phyloP scores from a whole-genome alignment of 2,113 vertebrate species.

The Suncus etruscus region DNA sequence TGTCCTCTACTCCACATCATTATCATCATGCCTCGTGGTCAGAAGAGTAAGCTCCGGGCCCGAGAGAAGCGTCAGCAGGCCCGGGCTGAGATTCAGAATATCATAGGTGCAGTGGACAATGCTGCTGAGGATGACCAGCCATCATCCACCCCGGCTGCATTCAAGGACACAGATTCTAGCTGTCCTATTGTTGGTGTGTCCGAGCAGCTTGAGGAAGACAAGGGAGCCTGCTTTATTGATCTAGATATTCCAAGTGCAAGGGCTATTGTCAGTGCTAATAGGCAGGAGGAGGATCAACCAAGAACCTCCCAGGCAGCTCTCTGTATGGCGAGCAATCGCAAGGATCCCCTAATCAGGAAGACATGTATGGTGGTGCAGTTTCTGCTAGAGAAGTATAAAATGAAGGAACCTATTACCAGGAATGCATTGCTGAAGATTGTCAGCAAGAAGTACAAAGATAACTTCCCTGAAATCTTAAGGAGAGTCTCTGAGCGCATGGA shows the following conservation, averaged over 20 bases:
- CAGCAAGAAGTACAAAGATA: background rate
- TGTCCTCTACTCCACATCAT: background rate
- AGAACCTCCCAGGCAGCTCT: fast-evolving
- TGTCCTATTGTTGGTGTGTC: background rate
- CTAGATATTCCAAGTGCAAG: background rate
- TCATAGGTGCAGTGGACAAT: background rate
- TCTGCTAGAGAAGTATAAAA: background rate
- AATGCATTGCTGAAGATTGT: background rate
- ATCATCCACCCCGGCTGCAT: background rate
- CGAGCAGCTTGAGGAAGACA: too few species aligned
- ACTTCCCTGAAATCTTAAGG: background rate
- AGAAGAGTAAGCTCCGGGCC: background rate
- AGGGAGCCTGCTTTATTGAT: too few species aligned
- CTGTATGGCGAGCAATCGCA: fast-evolving
- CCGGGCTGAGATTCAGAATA: background rate
- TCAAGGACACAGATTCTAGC: background rate
- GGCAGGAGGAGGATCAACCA: too few species aligned
- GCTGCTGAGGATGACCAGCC: background rate
- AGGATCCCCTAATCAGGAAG: background rate
- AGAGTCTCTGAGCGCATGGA: background rate
- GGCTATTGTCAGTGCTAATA: background rate
- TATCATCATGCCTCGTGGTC: background rate
- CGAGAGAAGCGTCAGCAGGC: fast-evolving
- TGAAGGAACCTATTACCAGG: background rate
- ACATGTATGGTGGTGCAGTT: background rate